These are phyloP conservation scores for Pseudoips prasinana DNA, from an alignment of 2,888 invertebrate species.

Conservation along the genomic window DNA sequence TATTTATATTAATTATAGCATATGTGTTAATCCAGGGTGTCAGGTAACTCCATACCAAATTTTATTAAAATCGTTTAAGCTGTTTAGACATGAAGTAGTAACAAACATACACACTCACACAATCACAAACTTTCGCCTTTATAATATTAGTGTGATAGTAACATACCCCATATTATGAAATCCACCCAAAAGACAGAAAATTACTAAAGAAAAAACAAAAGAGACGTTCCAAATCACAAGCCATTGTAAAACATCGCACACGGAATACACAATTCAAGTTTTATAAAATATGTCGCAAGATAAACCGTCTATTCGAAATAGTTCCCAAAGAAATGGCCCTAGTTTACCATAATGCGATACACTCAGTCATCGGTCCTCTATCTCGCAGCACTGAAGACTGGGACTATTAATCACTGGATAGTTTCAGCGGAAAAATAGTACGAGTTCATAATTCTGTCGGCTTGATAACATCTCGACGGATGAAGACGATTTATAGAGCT, in stretches of 20 bases:
- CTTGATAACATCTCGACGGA: slow-evolving; percentile 28
- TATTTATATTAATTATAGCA: no score
- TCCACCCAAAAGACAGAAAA: no score
- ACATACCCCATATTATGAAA: no score
- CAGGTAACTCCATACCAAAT: no score
- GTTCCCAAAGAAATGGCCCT: slow-evolving; percentile 62
- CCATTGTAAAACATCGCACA: slow-evolving; percentile 17
- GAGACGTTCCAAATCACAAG: slow-evolving; percentile 29
- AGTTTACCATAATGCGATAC: slow-evolving; percentile 66
- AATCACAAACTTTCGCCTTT: no score
- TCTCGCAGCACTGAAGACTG: slow-evolving; percentile 51
- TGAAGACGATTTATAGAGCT: slow-evolving; percentile 25
- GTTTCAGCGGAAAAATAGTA: slow-evolving; percentile 38
- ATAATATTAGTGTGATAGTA: no score
- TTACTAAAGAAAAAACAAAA: slow-evolving; percentile 9
- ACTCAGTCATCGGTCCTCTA: slow-evolving; percentile 67
- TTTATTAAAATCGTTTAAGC: no score
- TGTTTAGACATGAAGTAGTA: no score
- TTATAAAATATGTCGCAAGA: slow-evolving; percentile 61
- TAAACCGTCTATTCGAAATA: slow-evolving; percentile 57
- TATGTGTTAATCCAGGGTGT: no score
- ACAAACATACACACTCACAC: no score
- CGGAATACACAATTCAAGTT: slow-evolving; percentile 40
- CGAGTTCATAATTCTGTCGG: slow-evolving; percentile 33
- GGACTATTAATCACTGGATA: slow-evolving; percentile 52